Conservation (phyloP, 2,888 invertebrate genomes). For the Prostheceraeus crozeri region DNA sequence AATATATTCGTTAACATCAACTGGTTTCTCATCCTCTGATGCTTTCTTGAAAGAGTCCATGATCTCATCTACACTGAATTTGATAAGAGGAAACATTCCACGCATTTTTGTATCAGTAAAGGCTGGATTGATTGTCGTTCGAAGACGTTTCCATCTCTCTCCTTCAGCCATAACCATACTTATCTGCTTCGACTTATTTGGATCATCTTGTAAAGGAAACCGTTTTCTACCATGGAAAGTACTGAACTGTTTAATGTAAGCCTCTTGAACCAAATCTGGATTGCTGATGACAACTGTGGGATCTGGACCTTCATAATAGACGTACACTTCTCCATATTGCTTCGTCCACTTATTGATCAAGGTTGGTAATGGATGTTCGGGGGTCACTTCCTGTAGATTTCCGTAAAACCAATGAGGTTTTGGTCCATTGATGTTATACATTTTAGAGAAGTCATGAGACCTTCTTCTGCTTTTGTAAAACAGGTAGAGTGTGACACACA, state of each 20-base stretch:
- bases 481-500: too few species aligned
- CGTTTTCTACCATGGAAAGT: constrained; percentile 45
- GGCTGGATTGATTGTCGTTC: constrained; percentile 8
- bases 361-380: too few species aligned
- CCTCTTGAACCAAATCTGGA: constrained; percentile 43
- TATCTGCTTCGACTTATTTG: constrained; percentile 37
- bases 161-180: constrained; percentile 17
- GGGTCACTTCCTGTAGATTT: constrained; percentile 42
- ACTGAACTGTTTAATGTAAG: constrained; percentile 48
- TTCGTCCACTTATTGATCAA: constrained; percentile 43
- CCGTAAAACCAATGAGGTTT: constrained; percentile 49
- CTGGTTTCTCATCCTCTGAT: too few species aligned
- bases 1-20: too few species aligned
- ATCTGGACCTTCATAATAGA: constrained; percentile 43
- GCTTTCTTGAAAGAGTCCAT: too few species aligned
- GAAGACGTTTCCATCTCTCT: constrained; percentile 6
- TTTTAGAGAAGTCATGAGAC: too few species aligned
- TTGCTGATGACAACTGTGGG: constrained; percentile 44
- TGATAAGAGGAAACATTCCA: constrained; percentile 4
- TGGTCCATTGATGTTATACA: constrained; percentile 45
- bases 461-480: too few species aligned
- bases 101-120: constrained; percentile 17
- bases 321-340: constrained; percentile 43
- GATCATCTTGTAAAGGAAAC: constrained; percentile 34
- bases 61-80: too few species aligned